Evolutionary conservation across 2,888 invertebrate genomes (phyloP).

Genomic region (Ochropleura leucogaster): DNA sequence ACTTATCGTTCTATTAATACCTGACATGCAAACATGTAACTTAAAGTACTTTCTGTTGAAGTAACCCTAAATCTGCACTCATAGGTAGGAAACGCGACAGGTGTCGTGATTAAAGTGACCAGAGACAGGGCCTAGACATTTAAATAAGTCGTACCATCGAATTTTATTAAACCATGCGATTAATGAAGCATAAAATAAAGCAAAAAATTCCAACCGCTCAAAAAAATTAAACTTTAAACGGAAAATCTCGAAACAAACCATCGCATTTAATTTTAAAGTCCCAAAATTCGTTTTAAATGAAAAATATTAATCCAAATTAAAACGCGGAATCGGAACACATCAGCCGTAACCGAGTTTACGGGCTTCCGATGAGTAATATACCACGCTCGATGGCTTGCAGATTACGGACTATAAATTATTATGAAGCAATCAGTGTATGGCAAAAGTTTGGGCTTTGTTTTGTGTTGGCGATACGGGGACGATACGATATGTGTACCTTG

Average conservation of each 20-base stretch:
- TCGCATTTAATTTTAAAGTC: constrained; percentile 44
- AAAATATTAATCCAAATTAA: constrained; percentile 74
- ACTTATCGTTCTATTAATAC: neutral
- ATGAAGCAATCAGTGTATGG: constrained; percentile 89
- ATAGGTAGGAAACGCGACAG: neutral
- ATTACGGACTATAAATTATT: constrained; percentile 89
- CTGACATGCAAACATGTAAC: neutral
- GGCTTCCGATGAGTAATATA: constrained; percentile 83
- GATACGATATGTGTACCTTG: constrained; percentile 58
- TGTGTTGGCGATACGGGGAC: constrained; percentile 68
- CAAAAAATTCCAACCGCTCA: neutral
- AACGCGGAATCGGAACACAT: constrained; percentile 73
- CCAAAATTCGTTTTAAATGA: constrained; percentile 59
- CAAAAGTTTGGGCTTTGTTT: constrained; percentile 79
- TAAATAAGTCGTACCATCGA: neutral
- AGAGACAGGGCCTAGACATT: neutral
- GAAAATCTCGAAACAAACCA: constrained; percentile 27
- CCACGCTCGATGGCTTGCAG: constrained; percentile 82
- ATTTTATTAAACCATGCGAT: neutral
- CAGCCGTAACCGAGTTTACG: constrained; percentile 76
- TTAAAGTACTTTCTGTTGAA: neutral
- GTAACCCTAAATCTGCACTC: neutral
- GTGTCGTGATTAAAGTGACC: neutral
- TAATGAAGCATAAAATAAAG: neutral
- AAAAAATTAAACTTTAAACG: constrained; percentile 12